These are phyloP conservation scores for Scartelaos histophorus DNA, from an alignment of 2,113 vertebrate species.

Conservation along the genomic window DNA sequence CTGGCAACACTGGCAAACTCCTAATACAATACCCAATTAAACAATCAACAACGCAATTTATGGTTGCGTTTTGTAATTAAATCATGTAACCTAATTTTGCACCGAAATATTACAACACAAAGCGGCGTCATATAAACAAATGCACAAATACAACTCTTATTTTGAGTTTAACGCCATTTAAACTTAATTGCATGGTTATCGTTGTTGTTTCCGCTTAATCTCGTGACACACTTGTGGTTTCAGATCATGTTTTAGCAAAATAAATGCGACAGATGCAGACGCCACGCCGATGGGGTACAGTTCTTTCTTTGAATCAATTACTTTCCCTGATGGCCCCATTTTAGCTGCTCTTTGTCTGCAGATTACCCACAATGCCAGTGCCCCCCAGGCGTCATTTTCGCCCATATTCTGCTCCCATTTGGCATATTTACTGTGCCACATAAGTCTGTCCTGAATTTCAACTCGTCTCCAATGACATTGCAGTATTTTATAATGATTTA, in stretches of 20 bases:
- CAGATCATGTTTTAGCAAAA: not conserved
- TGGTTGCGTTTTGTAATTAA: not conserved
- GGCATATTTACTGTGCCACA: not conserved
- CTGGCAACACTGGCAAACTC: not conserved
- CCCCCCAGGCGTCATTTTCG: not conserved
- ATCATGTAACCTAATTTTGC: not conserved
- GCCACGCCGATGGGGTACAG: not conserved
- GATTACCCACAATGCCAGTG: slow-evolving; percentile 9
- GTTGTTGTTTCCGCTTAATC: slow-evolving; percentile 36
- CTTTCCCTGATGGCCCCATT: slow-evolving; percentile 3
- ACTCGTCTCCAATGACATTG: not conserved
- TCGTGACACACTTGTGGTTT: slow-evolving; percentile 29
- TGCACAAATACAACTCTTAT: not conserved
- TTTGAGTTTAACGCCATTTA: not conserved
- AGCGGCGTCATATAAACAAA: not conserved
- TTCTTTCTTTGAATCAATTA: not conserved
- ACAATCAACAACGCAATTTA: not conserved
- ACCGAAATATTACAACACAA: too few relatives aligned
- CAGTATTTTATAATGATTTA: not conserved
- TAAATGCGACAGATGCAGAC: not conserved
- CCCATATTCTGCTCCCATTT: not conserved
- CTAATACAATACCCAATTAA: not conserved
- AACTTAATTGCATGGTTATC: not conserved
- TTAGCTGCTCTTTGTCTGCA: not conserved
- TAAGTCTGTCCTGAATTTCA: too few relatives aligned